These are phyloP conservation scores for Cartodere bifasciata DNA, from an alignment of 2,888 invertebrate genomes.

Conservation along the genomic window DNA sequence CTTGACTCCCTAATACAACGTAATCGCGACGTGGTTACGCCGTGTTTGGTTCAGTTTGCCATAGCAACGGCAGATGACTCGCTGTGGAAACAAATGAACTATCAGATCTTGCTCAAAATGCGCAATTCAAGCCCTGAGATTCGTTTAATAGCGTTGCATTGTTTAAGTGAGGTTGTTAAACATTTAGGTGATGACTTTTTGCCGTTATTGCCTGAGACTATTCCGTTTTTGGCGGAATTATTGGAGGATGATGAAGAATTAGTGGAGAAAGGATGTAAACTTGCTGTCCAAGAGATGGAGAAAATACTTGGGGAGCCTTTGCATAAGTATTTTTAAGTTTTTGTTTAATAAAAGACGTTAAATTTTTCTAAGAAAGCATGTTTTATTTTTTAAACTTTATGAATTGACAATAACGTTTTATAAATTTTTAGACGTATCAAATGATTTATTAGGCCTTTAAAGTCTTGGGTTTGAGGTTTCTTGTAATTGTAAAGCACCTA, in stretches of 20 bases:
- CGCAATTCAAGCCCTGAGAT: slow-evolving; percentile 63
- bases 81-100: slow-evolving; percentile 81
- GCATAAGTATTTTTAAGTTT: slow-evolving; percentile 71
- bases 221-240: slow-evolving; percentile 87
- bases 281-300: slow-evolving; percentile 73
- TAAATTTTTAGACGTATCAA: too few species aligned
- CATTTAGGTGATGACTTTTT: slow-evolving; percentile 83
- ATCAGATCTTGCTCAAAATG: slow-evolving; percentile 80
- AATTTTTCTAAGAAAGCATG: slow-evolving; percentile 2
- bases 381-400: slow-evolving; percentile 2
- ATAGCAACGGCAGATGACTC: slow-evolving; percentile 74
- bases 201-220: slow-evolving; percentile 79
- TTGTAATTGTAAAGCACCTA: slow-evolving; percentile 26
- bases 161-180: slow-evolving; percentile 64
- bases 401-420: too few species aligned
- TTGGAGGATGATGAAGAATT: slow-evolving; percentile 78
- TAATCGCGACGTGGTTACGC: slow-evolving; percentile 50
- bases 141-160: slow-evolving; percentile 56
- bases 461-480: too few species aligned
- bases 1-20: slow-evolving; percentile 46
- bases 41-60: slow-evolving; percentile 72
- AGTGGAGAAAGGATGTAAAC: slow-evolving; percentile 69
- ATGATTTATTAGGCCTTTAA: too few species aligned
- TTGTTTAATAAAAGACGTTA: slow-evolving; percentile 4
- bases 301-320: slow-evolving; percentile 79